Evolutionary conservation across 1,140 invertebrate genomes (phyloP).

Genomic region (Rhagoletis zephyria): DNA sequence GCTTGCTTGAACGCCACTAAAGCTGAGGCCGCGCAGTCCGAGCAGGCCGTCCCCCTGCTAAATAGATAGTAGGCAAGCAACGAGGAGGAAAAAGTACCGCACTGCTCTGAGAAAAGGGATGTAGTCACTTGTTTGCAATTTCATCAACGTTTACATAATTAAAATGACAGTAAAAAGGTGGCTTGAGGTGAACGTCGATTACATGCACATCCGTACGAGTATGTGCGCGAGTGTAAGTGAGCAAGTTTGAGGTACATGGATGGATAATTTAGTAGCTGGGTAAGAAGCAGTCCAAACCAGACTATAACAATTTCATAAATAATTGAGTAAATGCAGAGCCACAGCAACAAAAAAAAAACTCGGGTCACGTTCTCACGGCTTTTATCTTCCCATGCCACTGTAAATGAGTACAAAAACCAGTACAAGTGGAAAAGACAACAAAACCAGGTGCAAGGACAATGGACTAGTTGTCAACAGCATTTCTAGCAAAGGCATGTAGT

Average conservation of each 20-base stretch:
- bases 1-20: background rate
- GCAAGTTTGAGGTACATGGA: background rate
- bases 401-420: slow-evolving; percentile 12
- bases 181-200: background rate
- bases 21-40: no score
- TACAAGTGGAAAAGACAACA: background rate
- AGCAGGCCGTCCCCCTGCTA: background rate
- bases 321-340: slow-evolving; percentile 37
- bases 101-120: background rate
- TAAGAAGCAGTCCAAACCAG: slow-evolving; percentile 10
- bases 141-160: slow-evolving; percentile 54
- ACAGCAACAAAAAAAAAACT: slow-evolving; percentile 9
- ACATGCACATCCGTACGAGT: background rate
- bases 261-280: slow-evolving; percentile 31
- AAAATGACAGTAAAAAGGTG: background rate
- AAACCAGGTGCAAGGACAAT: no score
- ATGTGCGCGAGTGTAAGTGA: background rate
- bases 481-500: no score
- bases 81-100: background rate
- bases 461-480: no score
- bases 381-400: slow-evolving; percentile 16
- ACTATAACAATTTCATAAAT: slow-evolving; percentile 54
- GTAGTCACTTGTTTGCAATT: slow-evolving; percentile 32
- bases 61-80: background rate
- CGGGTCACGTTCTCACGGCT: slow-evolving; percentile 46